A percentile compares a stretch with the other conserved stretches of the same genome.
These are phyloP conservation scores for Hyperoodon ampullatus DNA, from an alignment of 2,113 vertebrate species.

Conservation along the genomic window DNA sequence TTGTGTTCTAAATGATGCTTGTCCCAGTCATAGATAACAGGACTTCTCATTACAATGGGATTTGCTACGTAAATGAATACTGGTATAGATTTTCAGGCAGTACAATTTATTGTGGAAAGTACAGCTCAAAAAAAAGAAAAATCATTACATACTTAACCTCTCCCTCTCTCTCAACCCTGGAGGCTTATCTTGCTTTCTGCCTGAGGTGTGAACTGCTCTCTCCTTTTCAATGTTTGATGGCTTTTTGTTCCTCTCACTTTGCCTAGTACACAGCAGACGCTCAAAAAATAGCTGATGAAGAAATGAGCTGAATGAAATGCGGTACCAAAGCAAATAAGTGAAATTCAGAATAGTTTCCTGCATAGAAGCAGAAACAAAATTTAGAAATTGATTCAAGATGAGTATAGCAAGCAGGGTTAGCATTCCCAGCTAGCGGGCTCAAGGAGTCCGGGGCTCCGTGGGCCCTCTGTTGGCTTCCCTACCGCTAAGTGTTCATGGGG, in stretches of 20 bases:
- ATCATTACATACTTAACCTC: not conserved
- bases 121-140: not conserved
- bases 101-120: not conserved
- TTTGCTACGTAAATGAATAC: conserved; percentile 50
- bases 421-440: not conserved
- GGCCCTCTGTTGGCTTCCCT: not conserved
- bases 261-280: not conserved
- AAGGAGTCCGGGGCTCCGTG: not conserved
- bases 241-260: not conserved
- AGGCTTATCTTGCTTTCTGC: not conserved
- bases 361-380: not conserved
- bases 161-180: not conserved
- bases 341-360: not conserved
- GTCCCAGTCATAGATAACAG: not conserved
- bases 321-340: not conserved
- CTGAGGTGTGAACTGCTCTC: not conserved
- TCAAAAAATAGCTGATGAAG: not conserved
- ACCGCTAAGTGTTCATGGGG: not conserved
- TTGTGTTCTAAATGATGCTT: not conserved
- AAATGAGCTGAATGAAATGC: not conserved
- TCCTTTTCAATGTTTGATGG: not conserved
- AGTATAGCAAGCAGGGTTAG: not conserved
- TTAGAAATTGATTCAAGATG: conserved; percentile 4
- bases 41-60: conserved; percentile 15
- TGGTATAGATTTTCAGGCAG: conserved; percentile 41